These are phyloP conservation scores for Perodicticus potto DNA, from an alignment of 2,797 vertebrate species.

Conservation along the genomic window DNA sequence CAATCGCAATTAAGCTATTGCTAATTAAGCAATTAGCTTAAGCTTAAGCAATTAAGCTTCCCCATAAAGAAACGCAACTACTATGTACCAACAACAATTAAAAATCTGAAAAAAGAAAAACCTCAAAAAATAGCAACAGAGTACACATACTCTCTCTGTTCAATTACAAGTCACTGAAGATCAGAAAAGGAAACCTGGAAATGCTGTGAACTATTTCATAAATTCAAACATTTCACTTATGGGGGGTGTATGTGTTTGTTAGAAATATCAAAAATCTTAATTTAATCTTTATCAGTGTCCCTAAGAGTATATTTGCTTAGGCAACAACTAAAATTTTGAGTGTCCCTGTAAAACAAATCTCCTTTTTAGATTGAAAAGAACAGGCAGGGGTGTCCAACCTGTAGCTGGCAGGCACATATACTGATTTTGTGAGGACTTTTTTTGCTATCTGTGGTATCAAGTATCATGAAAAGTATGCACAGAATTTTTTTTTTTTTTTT, in stretches of 20 bases:
- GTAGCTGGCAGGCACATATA: no score
- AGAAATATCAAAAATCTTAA: background rate
- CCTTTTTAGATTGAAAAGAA: background rate
- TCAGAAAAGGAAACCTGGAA: background rate
- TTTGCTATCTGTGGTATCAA: no score
- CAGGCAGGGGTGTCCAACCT: no score
- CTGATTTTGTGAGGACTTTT: no score
- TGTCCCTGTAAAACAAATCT: background rate
- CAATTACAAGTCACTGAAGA: background rate
- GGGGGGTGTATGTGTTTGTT: background rate
- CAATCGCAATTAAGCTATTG: background rate
- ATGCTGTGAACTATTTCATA: background rate
- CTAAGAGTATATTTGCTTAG: background rate
- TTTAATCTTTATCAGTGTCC: background rate
- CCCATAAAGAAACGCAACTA: background rate
- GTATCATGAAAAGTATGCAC: no score
- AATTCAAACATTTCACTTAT: background rate
- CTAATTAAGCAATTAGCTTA: no score
- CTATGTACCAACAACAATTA: background rate
- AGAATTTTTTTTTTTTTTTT: no score
- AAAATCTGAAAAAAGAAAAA: background rate
- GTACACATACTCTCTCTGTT: background rate
- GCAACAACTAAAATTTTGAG: background rate
- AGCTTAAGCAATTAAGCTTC: no score
- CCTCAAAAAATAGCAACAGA: background rate